phyloP scores from a whole-genome alignment of 2,113 vertebrate species.

The Dissostichus mawsoni region DNA sequence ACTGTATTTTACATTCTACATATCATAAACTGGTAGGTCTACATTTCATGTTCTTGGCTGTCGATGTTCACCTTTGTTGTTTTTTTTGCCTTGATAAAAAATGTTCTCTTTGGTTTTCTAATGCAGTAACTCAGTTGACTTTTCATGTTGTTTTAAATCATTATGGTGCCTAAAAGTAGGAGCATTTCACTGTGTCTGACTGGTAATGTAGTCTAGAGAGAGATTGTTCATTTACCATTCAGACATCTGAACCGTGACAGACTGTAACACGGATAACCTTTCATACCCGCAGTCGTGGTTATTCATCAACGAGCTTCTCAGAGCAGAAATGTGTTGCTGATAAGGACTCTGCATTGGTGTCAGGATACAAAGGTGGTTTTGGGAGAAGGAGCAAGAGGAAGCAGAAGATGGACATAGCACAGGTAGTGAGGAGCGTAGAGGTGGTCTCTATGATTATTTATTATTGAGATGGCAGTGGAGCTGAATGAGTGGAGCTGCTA shows the following conservation, averaged over 20 bases:
- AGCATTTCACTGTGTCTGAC: constrained; percentile 3
- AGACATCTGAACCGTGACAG: constrained; percentile 5
- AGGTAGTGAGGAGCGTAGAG: constrained; percentile 32
- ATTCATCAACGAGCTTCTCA: constrained; percentile 55
- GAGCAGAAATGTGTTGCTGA: constrained; percentile 24
- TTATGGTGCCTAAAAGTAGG: background rate
- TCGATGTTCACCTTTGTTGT: background rate
- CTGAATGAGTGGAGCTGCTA: constrained; percentile 66
- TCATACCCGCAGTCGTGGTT: constrained; percentile 32
- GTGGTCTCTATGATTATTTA: constrained; percentile 70
- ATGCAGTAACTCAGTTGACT: background rate
- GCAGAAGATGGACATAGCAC: constrained; percentile 1
- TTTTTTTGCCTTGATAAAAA: constrained; percentile 19
- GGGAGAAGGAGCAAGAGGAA: background rate
- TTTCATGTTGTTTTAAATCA: constrained; percentile 19
- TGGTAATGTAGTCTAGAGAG: constrained; percentile 5
- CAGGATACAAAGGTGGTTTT: constrained; percentile 15
- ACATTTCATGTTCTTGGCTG: background rate
- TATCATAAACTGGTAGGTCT: constrained; percentile 55
- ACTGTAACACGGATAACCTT: constrained; percentile 49
- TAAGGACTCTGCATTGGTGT: constrained; percentile 31
- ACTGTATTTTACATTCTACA: constrained; percentile 16
- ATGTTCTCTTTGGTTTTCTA: background rate
- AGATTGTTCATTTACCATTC: constrained; percentile 4
- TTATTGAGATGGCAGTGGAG: constrained; percentile 73